These are phyloP conservation scores for Terrapene triunguis DNA, from an alignment of 2,113 vertebrate species.

Conservation along the genomic window DNA sequence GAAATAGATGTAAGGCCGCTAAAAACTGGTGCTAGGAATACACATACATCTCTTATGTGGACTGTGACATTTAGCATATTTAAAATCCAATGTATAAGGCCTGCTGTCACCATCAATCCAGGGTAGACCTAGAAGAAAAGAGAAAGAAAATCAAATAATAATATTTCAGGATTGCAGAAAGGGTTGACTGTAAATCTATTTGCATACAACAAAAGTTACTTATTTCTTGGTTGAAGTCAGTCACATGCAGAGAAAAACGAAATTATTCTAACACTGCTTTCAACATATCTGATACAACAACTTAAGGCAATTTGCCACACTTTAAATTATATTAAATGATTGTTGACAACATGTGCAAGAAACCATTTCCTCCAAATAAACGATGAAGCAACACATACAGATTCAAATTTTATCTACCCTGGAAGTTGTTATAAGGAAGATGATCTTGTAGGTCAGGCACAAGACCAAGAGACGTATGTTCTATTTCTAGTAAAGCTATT, in stretches of 20 bases:
- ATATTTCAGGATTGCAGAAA: constrained; percentile 2
- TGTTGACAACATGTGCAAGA: constrained; percentile 30
- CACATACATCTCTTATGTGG: constrained; percentile 98
- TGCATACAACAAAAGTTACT: not conserved
- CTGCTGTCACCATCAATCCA: constrained; percentile 98
- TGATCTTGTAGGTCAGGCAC: not conserved
- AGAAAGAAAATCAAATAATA: not conserved
- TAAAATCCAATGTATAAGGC: constrained; percentile 97
- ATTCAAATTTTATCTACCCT: not conserved
- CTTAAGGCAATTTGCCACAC: not conserved
- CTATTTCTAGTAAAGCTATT: not conserved
- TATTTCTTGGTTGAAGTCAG: constrained; percentile 17
- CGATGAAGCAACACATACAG: not conserved
- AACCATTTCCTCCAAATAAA: constrained; percentile 23
- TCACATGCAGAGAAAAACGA: not conserved
- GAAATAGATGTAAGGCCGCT: constrained; percentile 98
- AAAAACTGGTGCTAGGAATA: constrained; percentile 97
- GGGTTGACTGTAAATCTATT: not conserved
- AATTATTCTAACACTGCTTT: constrained; percentile 43
- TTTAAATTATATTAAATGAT: constrained; percentile 46
- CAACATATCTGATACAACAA: constrained; percentile 19
- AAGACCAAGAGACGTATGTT: not conserved
- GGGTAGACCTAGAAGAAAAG: constrained; percentile 90
- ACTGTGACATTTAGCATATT: constrained; percentile 97
- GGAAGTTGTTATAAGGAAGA: constrained; percentile 16